Percentiles rank a stretch among this genome's conserved stretches.
Evolutionary conservation across 2,797 vertebrate species (phyloP).

Genomic region (Alca torda): DNA sequence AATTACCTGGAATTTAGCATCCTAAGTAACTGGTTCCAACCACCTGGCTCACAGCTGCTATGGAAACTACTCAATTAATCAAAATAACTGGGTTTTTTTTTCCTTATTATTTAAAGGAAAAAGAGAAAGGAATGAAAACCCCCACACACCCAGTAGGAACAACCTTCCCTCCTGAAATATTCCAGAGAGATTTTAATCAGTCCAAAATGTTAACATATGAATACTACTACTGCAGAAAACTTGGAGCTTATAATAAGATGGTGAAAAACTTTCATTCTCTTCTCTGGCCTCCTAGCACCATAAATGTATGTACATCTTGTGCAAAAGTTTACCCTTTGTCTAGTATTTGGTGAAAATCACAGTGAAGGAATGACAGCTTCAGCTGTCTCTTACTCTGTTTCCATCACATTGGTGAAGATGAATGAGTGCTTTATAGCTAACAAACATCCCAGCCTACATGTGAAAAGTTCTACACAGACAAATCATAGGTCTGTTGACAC

Average conservation of each 20-base stretch:
- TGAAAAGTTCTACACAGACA: not conserved
- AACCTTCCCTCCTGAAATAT: constrained; percentile 1
- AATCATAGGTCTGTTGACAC: not conserved
- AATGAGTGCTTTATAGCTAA: not conserved
- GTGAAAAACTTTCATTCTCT: not conserved
- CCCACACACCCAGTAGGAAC: not conserved
- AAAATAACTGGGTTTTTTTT: constrained; percentile 31
- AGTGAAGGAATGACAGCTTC: not conserved
- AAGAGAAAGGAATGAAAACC: not conserved
- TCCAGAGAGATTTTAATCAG: not conserved
- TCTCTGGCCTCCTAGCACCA: not conserved
- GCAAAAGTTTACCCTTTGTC: not conserved
- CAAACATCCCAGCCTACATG: not conserved
- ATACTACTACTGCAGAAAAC: not conserved
- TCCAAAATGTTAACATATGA: constrained; percentile 2
- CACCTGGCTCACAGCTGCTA: constrained; percentile 70
- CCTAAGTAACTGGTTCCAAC: constrained; percentile 36
- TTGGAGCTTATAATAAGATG: not conserved
- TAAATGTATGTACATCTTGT: not conserved
- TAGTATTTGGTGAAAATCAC: not conserved
- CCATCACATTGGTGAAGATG: not conserved
- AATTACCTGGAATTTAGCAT: constrained; percentile 64
- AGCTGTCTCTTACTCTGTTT: not conserved
- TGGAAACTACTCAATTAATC: constrained; percentile 66
- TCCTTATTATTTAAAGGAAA: constrained; percentile 37